Conservation (phyloP, 2,888 invertebrate genomes). For the Erebia aethiops region DNA sequence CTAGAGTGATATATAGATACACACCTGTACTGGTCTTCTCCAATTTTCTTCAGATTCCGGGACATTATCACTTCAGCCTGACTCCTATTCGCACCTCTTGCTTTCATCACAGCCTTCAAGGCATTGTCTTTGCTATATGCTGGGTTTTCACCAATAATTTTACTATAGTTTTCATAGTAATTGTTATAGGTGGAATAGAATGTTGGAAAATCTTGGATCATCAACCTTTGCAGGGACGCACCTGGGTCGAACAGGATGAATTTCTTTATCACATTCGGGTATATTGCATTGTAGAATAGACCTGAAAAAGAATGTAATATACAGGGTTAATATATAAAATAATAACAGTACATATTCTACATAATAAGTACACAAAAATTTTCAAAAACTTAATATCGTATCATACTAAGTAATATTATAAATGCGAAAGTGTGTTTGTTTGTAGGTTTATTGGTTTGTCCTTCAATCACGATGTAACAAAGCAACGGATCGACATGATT, state of each 20-base stretch:
- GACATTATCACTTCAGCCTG: conserved; percentile 76
- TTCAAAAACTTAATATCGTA: too few relatives aligned
- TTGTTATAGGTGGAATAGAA: conserved; percentile 58
- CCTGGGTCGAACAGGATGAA: conserved; percentile 64
- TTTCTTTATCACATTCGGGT: conserved; percentile 73
- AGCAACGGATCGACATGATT: too few relatives aligned
- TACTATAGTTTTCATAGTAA: conserved; percentile 60
- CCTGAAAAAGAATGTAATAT: conserved; percentile 49
- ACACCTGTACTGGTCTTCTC: conserved; percentile 69
- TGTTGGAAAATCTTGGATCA: conserved; percentile 47
- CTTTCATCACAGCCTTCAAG: conserved; percentile 67
- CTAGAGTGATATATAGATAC: background rate
- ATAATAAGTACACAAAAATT: too few relatives aligned
- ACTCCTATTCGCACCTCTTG: conserved; percentile 63
- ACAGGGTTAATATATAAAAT: background rate
- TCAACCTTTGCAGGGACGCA: conserved; percentile 53
- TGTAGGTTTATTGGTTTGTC: too few relatives aligned
- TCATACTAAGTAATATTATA: too few relatives aligned
- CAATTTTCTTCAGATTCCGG: conserved; percentile 68
- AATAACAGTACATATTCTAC: too few relatives aligned
- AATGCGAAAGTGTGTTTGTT: too few relatives aligned
- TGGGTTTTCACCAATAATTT: conserved; percentile 48
- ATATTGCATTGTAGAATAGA: conserved; percentile 66
- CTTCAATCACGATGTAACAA: too few relatives aligned
- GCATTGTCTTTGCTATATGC: conserved; percentile 55